These are phyloP conservation scores for Alectura lathami DNA, from an alignment of 2,113 vertebrate genomes.

Conservation along the genomic window DNA sequence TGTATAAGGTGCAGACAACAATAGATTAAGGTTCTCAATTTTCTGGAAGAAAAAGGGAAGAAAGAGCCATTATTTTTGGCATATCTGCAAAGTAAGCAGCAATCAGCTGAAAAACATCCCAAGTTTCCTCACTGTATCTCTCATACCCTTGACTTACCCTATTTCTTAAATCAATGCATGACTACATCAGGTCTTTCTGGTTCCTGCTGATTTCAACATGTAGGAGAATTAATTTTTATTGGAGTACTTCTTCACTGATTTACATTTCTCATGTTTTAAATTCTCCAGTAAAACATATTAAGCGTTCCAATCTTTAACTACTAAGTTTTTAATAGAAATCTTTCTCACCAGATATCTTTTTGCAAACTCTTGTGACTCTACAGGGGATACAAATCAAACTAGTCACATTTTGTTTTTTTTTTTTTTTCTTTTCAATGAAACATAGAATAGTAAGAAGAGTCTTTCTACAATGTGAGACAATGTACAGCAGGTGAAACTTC, in stretches of 20 bases:
- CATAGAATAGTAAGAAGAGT: neutral
- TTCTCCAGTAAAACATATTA: slow-evolving; percentile 65
- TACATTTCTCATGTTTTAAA: slow-evolving; percentile 69
- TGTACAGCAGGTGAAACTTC: slow-evolving; percentile 23
- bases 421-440: slow-evolving; percentile 38
- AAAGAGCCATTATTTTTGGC: slow-evolving; percentile 66
- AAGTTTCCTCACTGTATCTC: slow-evolving; percentile 55
- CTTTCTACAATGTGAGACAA: slow-evolving; percentile 31
- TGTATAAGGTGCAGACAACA: slow-evolving; percentile 16
- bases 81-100: slow-evolving; percentile 71
- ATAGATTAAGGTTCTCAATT: slow-evolving; percentile 50
- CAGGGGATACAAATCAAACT: slow-evolving; percentile 62
- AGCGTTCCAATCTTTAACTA: slow-evolving; percentile 64
- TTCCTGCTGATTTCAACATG: slow-evolving; percentile 67
- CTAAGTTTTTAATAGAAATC: slow-evolving; percentile 65
- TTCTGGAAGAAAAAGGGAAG: slow-evolving; percentile 58
- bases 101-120: slow-evolving; percentile 64
- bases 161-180: slow-evolving; percentile 76
- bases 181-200: slow-evolving; percentile 72
- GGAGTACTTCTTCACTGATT: slow-evolving; percentile 48
- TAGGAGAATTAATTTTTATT: slow-evolving; percentile 68
- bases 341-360: slow-evolving; percentile 48
- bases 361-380: slow-evolving; percentile 50
- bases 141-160: slow-evolving; percentile 71
- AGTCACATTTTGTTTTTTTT: neutral